Evolutionary conservation across 1,140 invertebrate species (phyloP), one percentile per base, ranked within the genome.

Genomic region (Macrotrachela quadricornifera): DNA sequence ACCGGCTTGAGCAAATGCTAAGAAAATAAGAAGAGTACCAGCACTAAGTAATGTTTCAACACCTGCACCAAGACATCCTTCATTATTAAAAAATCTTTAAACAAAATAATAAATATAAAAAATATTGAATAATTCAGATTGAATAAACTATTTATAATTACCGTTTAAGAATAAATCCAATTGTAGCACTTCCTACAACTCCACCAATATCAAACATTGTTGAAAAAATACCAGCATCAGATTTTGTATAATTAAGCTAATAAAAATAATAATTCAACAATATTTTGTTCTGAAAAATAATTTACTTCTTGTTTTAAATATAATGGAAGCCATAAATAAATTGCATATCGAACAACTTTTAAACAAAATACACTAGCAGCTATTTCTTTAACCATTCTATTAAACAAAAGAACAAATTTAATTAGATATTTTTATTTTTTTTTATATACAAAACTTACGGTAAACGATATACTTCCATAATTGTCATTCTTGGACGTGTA

Each of bases 291-390:
- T 47, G n/a, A 58, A 58, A 59, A 59, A 62, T 63, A 46, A 30
- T 30, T 30, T 30, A 30, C 21, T 30, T 64, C 63, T 50, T 73
- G 64, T 18, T 68, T 58, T 3, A 76, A 58, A 59, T 71, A 75
- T 62, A 75, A 63, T 1, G 73, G 73, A 36, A 75, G 59, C 73
- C 73, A 75, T 64, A 74, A 72, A 59, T 72, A 73, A 64, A 75
- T 71, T 55, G 67, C 67, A 59, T 75, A 76, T 15, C 74, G 67
- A 6, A 75, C 73, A 39, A 73, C 59, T 59, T 76, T 76, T 3
- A 75, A 59, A 57, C 71, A 74, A 51, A 75, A 68, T 47, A 75
- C 67, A 18, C 68, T 64, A 18, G 72, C 47, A 14, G 73, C 65
- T 17, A 74, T 63, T 57, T 75, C 73, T n/a, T 66, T 59, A 17